Conservation (phyloP, 2,888 invertebrate genomes). For the Oscheius sp. region DNA sequence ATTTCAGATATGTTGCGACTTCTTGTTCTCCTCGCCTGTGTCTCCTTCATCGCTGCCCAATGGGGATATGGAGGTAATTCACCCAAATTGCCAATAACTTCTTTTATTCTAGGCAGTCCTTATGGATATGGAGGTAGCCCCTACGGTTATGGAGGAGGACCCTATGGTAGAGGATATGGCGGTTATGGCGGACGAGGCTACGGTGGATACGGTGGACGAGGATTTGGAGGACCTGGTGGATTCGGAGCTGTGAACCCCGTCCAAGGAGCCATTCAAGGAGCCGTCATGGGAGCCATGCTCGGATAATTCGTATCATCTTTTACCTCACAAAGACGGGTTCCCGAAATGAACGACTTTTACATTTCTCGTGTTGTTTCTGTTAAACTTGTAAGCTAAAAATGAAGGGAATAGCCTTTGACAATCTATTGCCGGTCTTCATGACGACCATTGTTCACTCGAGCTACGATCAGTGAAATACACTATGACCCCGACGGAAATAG, state of each 20-base stretch:
- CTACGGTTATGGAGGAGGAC: conserved; percentile 6
- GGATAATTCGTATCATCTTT: not conserved
- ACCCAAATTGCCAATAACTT: no score
- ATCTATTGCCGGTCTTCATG: no score
- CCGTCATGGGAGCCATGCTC: conserved; percentile 19
- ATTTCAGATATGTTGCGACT: conserved; percentile 3
- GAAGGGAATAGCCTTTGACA: no score
- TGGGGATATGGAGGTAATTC: not conserved
- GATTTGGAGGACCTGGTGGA: conserved; percentile 17
- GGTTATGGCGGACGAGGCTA: conserved; percentile 4
- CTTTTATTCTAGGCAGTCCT: not conserved
- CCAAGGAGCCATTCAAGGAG: conserved; percentile 16
- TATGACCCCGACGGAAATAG: no score
- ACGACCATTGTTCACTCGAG: no score
- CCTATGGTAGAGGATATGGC: conserved; percentile 1
- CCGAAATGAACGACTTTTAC: no score
- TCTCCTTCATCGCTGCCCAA: conserved; percentile 1
- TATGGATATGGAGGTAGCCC: conserved; percentile 9
- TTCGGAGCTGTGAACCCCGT: conserved; percentile 13
- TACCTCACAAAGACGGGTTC: no score
- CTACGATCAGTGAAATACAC: no score
- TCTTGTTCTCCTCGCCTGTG: conserved; percentile 8
- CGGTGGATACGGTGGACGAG: not conserved
- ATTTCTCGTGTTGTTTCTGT: no score
- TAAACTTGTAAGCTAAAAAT: no score